phyloP scores from a whole-genome alignment of 2,113 vertebrate genomes.

The Malurus elegans region DNA sequence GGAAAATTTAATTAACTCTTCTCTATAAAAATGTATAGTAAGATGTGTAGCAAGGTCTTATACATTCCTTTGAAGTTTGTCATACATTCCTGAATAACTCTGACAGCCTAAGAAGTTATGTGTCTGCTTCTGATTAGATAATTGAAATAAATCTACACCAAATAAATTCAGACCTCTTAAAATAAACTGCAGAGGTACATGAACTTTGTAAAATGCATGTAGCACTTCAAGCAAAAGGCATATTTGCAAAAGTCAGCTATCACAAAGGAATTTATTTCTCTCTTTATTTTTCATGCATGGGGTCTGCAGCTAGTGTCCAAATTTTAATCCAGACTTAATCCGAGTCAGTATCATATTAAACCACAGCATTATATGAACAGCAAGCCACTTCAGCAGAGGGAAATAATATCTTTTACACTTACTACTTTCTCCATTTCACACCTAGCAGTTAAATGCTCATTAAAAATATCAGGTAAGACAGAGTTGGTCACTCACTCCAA shows the following conservation, averaged over 20 bases:
- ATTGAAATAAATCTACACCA: constrained; percentile 72
- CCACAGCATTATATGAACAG: background rate
- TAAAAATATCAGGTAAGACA: background rate
- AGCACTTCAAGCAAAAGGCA: constrained; percentile 49
- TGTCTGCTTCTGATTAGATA: constrained; percentile 81
- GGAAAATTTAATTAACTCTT: constrained; percentile 75
- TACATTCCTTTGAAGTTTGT: constrained; percentile 73
- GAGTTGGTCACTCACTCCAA: background rate
- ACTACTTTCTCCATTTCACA: background rate
- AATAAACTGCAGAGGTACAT: constrained; percentile 62
- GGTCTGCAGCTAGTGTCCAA: background rate
- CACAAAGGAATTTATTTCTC: constrained; percentile 14
- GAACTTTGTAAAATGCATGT: constrained; percentile 54
- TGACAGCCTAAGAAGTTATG: constrained; percentile 55
- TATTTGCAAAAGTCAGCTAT: constrained; percentile 55
- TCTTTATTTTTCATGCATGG: background rate
- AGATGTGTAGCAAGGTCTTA: constrained; percentile 64
- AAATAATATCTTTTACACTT: background rate
- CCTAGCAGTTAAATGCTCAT: background rate
- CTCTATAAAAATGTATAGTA: constrained; percentile 64
- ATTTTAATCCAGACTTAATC: constrained; percentile 1
- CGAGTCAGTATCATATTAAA: background rate
- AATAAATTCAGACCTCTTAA: constrained; percentile 71
- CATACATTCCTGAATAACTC: constrained; percentile 73
- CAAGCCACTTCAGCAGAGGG: background rate